These are phyloP conservation scores for Pantherophis alleghaniensis DNA, from an alignment of 2,797 vertebrate genomes.

Conservation along the genomic window DNA sequence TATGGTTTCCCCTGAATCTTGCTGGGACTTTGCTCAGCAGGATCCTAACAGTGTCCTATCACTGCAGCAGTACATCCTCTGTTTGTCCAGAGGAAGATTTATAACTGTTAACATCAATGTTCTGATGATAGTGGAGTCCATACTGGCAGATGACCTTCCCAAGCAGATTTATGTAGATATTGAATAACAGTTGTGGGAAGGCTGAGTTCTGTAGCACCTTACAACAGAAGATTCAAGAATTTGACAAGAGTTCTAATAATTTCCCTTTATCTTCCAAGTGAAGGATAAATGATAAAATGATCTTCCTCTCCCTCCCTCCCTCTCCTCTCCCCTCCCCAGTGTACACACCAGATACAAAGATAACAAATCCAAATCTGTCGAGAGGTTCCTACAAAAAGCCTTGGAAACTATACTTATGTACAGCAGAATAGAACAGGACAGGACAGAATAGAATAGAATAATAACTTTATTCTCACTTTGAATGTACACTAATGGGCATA, in stretches of 20 bases:
- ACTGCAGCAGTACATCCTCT: neutral
- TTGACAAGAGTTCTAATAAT: neutral
- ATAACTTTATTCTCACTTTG: no score
- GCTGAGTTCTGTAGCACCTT: neutral
- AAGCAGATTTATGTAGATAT: neutral
- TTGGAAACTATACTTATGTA: neutral
- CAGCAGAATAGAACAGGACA: neutral
- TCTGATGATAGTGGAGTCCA: neutral
- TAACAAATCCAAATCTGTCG: neutral
- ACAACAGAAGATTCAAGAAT: neutral
- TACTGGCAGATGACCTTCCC: neutral
- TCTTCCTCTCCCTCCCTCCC: neutral
- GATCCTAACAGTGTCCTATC: neutral
- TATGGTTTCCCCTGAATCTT: neutral
- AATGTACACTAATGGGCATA: no score
- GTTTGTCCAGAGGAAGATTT: neutral
- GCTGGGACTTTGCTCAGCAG: neutral
- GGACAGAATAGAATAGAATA: neutral
- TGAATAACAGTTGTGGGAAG: neutral
- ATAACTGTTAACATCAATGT: neutral
- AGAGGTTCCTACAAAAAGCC: neutral
- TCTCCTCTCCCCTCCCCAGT: neutral
- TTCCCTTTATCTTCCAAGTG: neutral
- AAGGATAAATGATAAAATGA: neutral
- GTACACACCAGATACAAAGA: neutral